Percentiles rank a stretch among this genome's conserved stretches.
Conservation (phyloP, 2,797 vertebrate genomes). For the Pogoniulus pusillus region DNA sequence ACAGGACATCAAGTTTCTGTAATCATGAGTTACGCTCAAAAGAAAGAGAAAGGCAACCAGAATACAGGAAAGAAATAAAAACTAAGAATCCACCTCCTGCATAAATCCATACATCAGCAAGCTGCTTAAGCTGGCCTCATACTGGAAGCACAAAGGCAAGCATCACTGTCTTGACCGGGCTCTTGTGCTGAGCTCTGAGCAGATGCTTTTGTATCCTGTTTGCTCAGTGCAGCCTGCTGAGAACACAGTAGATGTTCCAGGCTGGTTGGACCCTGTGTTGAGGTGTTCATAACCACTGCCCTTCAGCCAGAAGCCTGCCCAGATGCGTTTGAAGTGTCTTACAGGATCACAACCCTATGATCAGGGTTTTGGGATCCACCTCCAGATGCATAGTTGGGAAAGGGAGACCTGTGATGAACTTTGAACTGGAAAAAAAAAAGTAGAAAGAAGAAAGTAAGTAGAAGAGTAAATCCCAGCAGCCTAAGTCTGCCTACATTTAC, state of each 20-base stretch:
- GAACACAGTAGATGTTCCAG: rapidly evolving
- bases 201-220: not conserved
- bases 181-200: not conserved
- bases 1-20: not conserved
- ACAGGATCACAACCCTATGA: not conserved
- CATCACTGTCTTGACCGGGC: not conserved
- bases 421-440: not conserved
- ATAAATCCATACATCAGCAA: not conserved
- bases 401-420: not conserved
- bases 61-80: not conserved
- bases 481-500: not conserved
- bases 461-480: not conserved
- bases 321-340: not conserved
- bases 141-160: not conserved
- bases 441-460: not conserved
- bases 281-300: not conserved
- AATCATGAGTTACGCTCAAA: not conserved
- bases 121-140: not conserved
- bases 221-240: too few relatives aligned
- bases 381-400: not conserved
- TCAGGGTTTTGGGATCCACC: rapidly evolving
- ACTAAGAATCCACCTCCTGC: not conserved
- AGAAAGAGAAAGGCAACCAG: not conserved
- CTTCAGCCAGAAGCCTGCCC: not conserved
- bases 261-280: not conserved